Conservation (phyloP, 2,797 vertebrate species). For the Macropus fuliginosus region DNA sequence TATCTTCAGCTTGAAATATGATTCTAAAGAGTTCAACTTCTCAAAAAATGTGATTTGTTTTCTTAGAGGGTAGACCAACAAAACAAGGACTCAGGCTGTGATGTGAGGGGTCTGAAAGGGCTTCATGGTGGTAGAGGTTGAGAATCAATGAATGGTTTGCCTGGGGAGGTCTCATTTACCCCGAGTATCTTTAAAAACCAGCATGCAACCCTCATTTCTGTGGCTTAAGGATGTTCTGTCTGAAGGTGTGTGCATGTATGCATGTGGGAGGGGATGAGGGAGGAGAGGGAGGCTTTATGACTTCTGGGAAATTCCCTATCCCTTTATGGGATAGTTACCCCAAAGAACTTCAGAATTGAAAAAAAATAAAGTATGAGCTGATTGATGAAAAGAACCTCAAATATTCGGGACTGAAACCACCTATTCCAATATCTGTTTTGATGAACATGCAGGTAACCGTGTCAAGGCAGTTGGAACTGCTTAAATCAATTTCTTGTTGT, state of each 20-base stretch:
- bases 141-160: background rate
- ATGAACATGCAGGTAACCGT: background rate
- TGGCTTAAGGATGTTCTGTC: background rate
- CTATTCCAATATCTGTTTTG: background rate
- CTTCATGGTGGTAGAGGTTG: background rate
- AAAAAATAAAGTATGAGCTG: background rate
- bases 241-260: background rate
- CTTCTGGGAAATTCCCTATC: background rate
- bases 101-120: background rate
- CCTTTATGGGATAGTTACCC: background rate
- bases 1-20: constrained; percentile 64
- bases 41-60: constrained; percentile 68
- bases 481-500: background rate
- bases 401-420: background rate
- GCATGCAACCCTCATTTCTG: background rate
- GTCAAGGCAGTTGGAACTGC: background rate
- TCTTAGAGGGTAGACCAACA: constrained; percentile 40
- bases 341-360: background rate
- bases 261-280: background rate
- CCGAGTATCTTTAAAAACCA: background rate
- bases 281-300: background rate
- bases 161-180: background rate
- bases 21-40: constrained; percentile 61
- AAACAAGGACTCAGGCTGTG: background rate
- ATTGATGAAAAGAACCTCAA: background rate